Base-by-base conservation (phyloP, 2,797 vertebrate species). In the Triplophysa yarkandensis region DNA sequence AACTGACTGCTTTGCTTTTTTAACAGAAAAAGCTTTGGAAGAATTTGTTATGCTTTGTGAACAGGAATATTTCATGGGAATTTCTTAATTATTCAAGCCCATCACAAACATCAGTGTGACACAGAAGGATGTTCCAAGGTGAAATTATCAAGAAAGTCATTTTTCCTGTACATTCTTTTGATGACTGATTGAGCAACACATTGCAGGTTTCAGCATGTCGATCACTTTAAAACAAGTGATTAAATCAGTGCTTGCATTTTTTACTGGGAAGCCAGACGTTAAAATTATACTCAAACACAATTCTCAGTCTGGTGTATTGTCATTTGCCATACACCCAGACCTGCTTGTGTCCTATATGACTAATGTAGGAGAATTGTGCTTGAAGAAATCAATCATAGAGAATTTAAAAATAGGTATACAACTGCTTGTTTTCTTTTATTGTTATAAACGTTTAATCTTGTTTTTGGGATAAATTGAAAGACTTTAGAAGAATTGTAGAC, bases 81-180 rank as follows among this genome's bases (percentile, higher is more conserved):
- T 69, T 75, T 14, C 19, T 54, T 68, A 74, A 57, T 55, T 70
- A 68, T 70, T 66, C 28, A 61, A 68, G 44, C 30, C 34, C 44
- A 52, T 41, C 27, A 58, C 63, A 23, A 41, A 60, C 52, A 63
- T 76, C 23, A 48, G n/a, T 61, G 44, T 28, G 32, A 50, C 30
- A 52, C 55, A 55, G 67, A 54, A 27, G n/a, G 19, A 32, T 62
- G 48, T 62, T 78, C 79, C 63, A 76, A 73, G 73, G 69, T 74
- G 65, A 70, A 70, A 55, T 17, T 39, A 46, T 14, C 27, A 28
- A 11, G 54, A 57, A 21, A 57, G 60, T 54, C n/a, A n/a, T 23
- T 21, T 25, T 54, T 6, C 2, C 0, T 8, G 6, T 4, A 23
- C 17, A 36, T 32, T 61, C 2, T 11, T n/a, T 62, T 19, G 16